Evolutionary conservation across 2,113 vertebrate species (phyloP).

Genomic region (Heptranchias perlo): DNA sequence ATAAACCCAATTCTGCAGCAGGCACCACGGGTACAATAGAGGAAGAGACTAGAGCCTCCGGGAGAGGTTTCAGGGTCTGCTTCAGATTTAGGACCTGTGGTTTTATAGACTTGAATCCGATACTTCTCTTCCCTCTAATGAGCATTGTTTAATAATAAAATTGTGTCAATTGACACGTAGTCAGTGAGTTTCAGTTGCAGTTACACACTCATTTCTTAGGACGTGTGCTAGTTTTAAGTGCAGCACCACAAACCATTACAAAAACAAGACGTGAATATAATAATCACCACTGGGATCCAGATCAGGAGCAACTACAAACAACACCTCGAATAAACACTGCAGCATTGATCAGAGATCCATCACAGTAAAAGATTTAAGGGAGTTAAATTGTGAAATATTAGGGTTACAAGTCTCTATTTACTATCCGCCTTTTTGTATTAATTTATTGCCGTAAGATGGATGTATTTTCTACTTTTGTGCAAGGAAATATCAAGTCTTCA

Average conservation of each 20-base stretch:
- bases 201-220: not conserved
- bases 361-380: not conserved
- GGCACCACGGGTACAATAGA: not conserved
- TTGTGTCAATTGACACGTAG: not conserved
- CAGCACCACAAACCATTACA: not conserved
- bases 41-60: not conserved
- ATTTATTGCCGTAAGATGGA: constrained; percentile 29
- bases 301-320: not conserved
- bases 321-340: not conserved
- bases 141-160: not conserved
- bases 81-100: not conserved
- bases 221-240: not conserved
- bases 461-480: constrained; percentile 7
- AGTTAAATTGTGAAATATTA: not conserved
- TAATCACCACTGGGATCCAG: not conserved
- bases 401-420: not conserved
- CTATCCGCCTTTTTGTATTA: not conserved
- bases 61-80: not conserved
- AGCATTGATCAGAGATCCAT: not conserved
- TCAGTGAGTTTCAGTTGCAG: not conserved
- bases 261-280: not conserved
- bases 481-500: constrained; percentile 26
- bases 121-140: not conserved
- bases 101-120: not conserved
- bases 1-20: not conserved